Evolutionary conservation across 2,113 vertebrate species (phyloP).

Genomic region (Mormyrus iriodes): DNA sequence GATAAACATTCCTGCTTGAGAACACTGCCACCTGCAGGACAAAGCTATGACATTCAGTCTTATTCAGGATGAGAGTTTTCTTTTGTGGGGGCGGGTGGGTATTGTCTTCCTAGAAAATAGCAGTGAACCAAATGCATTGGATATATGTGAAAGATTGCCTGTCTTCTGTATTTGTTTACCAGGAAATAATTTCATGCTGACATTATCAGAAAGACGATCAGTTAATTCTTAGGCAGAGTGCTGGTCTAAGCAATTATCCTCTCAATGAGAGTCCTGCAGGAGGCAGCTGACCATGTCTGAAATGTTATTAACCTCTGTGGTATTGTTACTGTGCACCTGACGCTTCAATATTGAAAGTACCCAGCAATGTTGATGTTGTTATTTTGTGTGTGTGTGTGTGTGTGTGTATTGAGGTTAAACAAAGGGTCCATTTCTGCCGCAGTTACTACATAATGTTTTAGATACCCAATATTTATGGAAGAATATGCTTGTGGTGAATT

Average conservation of each 20-base stretch:
- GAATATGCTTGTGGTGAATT: background rate
- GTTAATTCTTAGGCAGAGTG: background rate
- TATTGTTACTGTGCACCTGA: background rate
- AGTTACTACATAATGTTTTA: background rate
- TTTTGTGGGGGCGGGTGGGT: too few species aligned
- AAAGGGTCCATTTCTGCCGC: background rate
- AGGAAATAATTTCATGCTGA: constrained; percentile 17
- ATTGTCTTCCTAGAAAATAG: background rate
- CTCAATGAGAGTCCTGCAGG: background rate
- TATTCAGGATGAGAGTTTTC: background rate
- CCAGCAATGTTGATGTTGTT: background rate
- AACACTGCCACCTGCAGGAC: constrained; percentile 42
- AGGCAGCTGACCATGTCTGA: constrained; percentile 3
- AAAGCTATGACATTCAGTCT: background rate
- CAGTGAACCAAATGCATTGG: background rate
- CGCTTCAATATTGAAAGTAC: background rate
- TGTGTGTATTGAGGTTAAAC: background rate
- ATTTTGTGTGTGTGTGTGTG: background rate
- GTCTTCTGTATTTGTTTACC: background rate
- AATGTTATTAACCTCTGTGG: constrained; percentile 1
- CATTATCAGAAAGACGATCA: constrained; percentile 16
- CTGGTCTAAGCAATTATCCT: background rate
- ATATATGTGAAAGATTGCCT: background rate
- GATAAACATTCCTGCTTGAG: constrained; percentile 33
- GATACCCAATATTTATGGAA: background rate